A percentile compares a stretch with the other conserved stretches of the same genome.
Conservation (phyloP, 2,888 invertebrate genomes). For the Carabus problematicus region DNA sequence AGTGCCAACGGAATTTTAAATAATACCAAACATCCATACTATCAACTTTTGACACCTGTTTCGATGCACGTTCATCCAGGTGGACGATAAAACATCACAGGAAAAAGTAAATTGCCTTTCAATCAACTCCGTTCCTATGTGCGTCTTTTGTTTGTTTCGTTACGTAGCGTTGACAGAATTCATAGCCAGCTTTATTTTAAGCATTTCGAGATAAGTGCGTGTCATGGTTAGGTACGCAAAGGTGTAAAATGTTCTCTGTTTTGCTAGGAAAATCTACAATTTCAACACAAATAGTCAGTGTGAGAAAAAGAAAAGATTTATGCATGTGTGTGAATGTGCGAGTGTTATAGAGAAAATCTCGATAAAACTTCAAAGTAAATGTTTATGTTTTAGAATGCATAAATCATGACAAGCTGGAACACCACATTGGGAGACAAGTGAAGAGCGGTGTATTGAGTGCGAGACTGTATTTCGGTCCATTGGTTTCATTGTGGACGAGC, state of each 20-base stretch:
- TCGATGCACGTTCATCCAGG: no score
- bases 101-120: background rate
- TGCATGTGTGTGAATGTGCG: background rate
- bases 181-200: background rate
- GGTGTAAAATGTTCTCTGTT: slow-evolving; percentile 1
- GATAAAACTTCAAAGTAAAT: slow-evolving; percentile 33
- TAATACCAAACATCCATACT: no score
- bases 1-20: no score
- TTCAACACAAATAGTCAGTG: background rate
- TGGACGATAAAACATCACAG: no score
- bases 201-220: slow-evolving; percentile 3
- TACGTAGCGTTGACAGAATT: background rate
- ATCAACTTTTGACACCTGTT: no score
- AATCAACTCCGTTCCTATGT: background rate
- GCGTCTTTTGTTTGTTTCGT: background rate
- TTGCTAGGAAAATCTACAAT: slow-evolving; percentile 6
- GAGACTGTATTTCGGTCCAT: slow-evolving; percentile 35
- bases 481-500: slow-evolving; percentile 38
- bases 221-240: background rate
- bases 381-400: slow-evolving; percentile 40
- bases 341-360: slow-evolving; percentile 22
- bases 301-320: no score
- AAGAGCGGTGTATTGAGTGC: slow-evolving; percentile 21
- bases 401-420: slow-evolving; percentile 26
- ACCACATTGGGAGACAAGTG: slow-evolving; percentile 3